A percentile compares a stretch with the other conserved stretches of the same genome.
These are phyloP conservation scores for Lutjanus campechanus DNA, from an alignment of 2,797 vertebrate species.

Conservation along the genomic window DNA sequence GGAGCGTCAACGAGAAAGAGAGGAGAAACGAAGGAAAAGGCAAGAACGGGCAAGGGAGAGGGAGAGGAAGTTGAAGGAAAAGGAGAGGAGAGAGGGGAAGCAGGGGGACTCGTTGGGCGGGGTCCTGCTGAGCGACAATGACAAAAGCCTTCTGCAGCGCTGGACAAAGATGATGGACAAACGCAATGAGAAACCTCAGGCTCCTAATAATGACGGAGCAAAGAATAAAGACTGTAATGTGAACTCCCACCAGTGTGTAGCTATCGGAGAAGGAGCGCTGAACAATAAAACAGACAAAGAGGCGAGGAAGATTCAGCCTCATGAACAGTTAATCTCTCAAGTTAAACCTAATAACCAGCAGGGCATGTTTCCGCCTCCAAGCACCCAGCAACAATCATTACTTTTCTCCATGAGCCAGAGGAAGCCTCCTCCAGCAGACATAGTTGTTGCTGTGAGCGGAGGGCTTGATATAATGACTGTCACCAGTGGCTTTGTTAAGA, in stretches of 20 bases:
- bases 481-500: conserved; percentile 76
- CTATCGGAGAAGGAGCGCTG: conserved; percentile 51
- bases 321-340: conserved; percentile 72
- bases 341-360: conserved; percentile 72
- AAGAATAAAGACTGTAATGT: conserved; percentile 72
- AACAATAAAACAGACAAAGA: conserved; percentile 70
- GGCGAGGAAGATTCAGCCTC: conserved; percentile 61
- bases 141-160: conserved; percentile 93
- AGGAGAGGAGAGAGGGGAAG: conserved; percentile 88
- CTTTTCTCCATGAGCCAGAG: conserved; percentile 76
- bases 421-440: conserved; percentile 74
- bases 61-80: conserved; percentile 91
- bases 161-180: conserved; percentile 93
- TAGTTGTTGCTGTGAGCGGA: conserved; percentile 69
- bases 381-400: conserved; percentile 64
- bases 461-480: conserved; percentile 72
- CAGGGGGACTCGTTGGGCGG: conserved; percentile 89
- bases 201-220: conserved; percentile 49
- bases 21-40: conserved; percentile 92
- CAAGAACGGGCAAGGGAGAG: conserved; percentile 92
- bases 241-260: conserved; percentile 37
- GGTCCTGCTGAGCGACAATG: conserved; percentile 91
- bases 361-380: conserved; percentile 72
- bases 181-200: conserved; percentile 77
- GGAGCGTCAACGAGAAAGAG: conserved; percentile 93